phyloP scores from a whole-genome alignment of 2,888 invertebrate species.

The Leptinotarsa haldemani region DNA sequence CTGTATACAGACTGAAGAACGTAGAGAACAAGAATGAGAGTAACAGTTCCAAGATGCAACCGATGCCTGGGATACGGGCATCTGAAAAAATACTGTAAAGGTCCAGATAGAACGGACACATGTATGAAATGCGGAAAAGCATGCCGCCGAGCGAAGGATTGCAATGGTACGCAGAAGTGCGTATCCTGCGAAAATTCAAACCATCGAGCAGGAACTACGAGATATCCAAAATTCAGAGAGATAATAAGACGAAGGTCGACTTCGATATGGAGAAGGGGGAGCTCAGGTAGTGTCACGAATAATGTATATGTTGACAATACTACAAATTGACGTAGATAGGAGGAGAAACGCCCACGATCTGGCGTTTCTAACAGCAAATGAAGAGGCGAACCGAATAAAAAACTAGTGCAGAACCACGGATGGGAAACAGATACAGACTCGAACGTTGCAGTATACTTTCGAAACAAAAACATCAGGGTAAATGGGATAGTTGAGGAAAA shows the following conservation, averaged over 20 bases:
- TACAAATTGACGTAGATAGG: too few relatives aligned
- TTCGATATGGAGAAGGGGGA: not conserved
- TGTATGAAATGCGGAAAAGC: not conserved
- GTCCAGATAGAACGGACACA: not conserved
- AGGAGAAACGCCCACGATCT: not conserved
- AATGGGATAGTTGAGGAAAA: not conserved
- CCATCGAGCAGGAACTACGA: not conserved
- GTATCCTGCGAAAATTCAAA: too few relatives aligned
- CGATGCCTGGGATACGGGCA: not conserved
- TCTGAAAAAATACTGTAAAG: not conserved
- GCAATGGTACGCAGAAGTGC: not conserved
- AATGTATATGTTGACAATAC: not conserved
- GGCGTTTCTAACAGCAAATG: not conserved
- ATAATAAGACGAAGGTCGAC: not conserved
- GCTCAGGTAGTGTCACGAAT: not conserved
- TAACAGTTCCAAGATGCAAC: too few relatives aligned
- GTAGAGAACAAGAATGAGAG: not conserved
- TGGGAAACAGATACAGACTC: slow-evolving; percentile 27
- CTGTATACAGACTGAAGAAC: not conserved
- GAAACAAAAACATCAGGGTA: slow-evolving; percentile 28
- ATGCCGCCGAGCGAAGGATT: not conserved
- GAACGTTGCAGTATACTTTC: slow-evolving; percentile 25
- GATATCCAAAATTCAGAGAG: not conserved
- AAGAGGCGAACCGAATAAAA: not conserved
- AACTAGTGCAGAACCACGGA: not conserved